These are phyloP conservation scores for Callimorpha dominula DNA, from an alignment of 2,888 invertebrate genomes.

Conservation along the genomic window DNA sequence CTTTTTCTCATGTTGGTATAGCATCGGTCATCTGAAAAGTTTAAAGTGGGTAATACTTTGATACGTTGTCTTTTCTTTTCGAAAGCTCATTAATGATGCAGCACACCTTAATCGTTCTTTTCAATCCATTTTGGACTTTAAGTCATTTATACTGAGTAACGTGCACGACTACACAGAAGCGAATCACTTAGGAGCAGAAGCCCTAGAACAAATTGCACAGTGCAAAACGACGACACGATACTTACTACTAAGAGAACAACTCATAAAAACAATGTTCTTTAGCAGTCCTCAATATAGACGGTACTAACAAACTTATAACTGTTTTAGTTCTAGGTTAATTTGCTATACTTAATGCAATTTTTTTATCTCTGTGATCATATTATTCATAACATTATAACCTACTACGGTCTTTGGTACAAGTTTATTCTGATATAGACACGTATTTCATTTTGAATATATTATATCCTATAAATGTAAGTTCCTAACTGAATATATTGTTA, in stretches of 20 bases:
- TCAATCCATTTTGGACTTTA: slow-evolving; percentile 2
- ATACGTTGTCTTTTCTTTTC: neutral
- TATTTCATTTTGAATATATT: neutral
- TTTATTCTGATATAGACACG: too few relatives aligned
- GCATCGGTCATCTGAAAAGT: slow-evolving; percentile 45
- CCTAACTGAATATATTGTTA: too few relatives aligned
- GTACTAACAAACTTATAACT: too few relatives aligned
- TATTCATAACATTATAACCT: too few relatives aligned
- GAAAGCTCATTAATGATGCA: neutral
- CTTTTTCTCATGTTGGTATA: slow-evolving; percentile 30
- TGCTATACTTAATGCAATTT: too few relatives aligned
- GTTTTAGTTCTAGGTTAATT: too few relatives aligned
- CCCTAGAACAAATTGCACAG: neutral
- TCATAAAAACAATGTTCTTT: neutral
- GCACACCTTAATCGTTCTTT: neutral
- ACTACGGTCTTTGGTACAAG: too few relatives aligned
- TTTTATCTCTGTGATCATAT: too few relatives aligned
- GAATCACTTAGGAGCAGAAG: slow-evolving; percentile 9
- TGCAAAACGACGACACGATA: neutral
- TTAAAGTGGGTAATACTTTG: slow-evolving; percentile 27
- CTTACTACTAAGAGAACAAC: neutral
- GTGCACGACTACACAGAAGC: slow-evolving; percentile 44
- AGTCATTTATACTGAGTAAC: slow-evolving; percentile 23
- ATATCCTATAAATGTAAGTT: neutral
- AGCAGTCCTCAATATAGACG: too few relatives aligned